phyloP scores from a whole-genome alignment of 2,113 vertebrate species.

The Ceyx cyanopectus region DNA sequence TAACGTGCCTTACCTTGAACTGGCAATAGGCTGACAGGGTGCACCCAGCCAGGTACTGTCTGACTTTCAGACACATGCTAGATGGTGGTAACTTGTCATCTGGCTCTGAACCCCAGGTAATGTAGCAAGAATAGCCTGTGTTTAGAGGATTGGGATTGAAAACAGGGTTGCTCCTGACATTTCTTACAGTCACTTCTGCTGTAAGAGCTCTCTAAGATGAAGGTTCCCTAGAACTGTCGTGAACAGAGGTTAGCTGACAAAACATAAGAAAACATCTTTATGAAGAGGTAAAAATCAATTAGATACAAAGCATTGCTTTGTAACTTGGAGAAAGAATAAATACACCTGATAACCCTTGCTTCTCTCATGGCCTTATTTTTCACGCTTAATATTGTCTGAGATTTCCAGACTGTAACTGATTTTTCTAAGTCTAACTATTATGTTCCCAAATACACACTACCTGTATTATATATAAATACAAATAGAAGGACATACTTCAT shows the following conservation, averaged over 20 bases:
- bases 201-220: neutral
- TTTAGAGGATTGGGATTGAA: neutral
- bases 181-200: neutral
- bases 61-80: neutral
- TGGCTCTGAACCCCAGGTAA: neutral
- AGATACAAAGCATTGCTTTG: neutral
- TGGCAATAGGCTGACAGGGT: neutral
- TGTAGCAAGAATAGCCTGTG: neutral
- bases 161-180: neutral
- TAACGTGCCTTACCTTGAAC: neutral
- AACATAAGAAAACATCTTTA: neutral
- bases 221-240: neutral
- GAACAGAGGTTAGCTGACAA: neutral
- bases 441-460: neutral
- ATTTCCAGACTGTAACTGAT: neutral
- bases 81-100: neutral
- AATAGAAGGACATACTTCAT: neutral
- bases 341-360: neutral
- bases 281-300: neutral
- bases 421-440: neutral
- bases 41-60: neutral
- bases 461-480: neutral
- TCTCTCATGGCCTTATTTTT: neutral
- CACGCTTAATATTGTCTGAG: neutral
- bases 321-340: neutral